Conservation (phyloP, 1,140 invertebrate genomes). For the Ylistrum balloti region DNA sequence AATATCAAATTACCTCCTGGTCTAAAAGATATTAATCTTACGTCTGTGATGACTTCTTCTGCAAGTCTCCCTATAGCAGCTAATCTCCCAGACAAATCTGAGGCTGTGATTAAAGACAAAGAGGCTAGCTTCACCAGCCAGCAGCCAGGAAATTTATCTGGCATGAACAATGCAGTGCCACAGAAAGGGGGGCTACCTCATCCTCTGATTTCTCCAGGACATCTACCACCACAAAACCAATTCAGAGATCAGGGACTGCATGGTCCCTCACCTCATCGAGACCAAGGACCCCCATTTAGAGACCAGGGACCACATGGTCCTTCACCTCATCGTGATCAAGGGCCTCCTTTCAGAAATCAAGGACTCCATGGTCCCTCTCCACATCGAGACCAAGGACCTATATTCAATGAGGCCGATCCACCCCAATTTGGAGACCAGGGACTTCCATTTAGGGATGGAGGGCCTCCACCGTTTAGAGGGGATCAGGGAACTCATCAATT, state of each 20-base stretch:
- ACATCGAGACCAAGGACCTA: not conserved
- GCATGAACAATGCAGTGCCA: not conserved
- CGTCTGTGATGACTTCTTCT: not conserved
- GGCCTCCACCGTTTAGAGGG: not conserved
- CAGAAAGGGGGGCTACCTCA: not conserved
- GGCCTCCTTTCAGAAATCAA: constrained; percentile 19
- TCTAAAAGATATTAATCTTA: not conserved
- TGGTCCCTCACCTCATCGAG: too few species aligned
- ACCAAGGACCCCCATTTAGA: not conserved
- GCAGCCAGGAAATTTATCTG: not conserved
- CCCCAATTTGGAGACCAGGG: not conserved
- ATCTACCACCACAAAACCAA: not conserved
- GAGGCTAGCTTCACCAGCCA: not conserved
- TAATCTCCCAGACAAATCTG: not conserved
- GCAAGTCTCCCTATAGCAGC: not conserved
- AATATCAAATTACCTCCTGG: constrained; percentile 12
- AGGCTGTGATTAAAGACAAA: not conserved
- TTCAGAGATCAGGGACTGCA: not conserved
- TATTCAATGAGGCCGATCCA: not conserved
- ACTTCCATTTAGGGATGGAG: constrained; percentile 35
- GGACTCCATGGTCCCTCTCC: constrained; percentile 19
- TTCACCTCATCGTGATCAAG: constrained; percentile 45
- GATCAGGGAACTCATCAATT: not conserved
- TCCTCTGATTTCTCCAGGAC: not conserved
- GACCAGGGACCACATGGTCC: constrained; percentile 45